A percentile compares a stretch with the other conserved stretches of the same genome.
Conservation (phyloP, 1,140 invertebrate species). For the Zaprionus vittiger region DNA sequence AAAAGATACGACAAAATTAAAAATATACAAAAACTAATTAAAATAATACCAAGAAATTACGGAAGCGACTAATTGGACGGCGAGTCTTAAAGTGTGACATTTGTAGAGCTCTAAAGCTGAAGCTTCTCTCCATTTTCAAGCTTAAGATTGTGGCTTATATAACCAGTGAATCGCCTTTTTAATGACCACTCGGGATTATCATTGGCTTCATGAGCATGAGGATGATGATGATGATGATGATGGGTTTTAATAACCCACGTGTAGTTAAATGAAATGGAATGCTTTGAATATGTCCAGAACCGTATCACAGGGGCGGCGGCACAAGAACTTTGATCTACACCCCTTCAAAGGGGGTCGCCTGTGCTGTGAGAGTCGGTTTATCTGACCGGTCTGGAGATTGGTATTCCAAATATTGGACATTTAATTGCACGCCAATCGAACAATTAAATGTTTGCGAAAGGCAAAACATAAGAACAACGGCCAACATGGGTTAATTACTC, state of each 20-base stretch:
- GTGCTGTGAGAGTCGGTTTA: slow-evolving; percentile 15
- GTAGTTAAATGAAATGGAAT: slow-evolving; percentile 41
- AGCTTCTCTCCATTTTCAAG: background rate
- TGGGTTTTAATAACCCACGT: slow-evolving; percentile 64
- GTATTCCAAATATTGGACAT: slow-evolving; percentile 75
- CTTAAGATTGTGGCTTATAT: slow-evolving; percentile 51
- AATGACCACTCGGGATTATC: background rate
- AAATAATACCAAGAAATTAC: slow-evolving; percentile 82
- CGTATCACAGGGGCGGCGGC: slow-evolving; percentile 54
- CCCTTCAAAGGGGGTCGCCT: background rate
- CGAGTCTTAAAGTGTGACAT: slow-evolving; percentile 63
- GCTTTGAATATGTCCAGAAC: slow-evolving; percentile 75
- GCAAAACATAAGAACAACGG: slow-evolving; percentile 46
- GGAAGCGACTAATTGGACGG: slow-evolving; percentile 74
- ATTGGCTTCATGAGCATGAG: background rate
- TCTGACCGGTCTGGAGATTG: slow-evolving; percentile 31
- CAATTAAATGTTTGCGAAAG: slow-evolving; percentile 80
- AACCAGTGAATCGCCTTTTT: slow-evolving; percentile 42
- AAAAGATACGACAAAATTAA: slow-evolving; percentile 4
- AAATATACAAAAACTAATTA: slow-evolving; percentile 62
- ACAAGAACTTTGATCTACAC: slow-evolving; percentile 61
- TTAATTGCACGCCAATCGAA: slow-evolving; percentile 71
- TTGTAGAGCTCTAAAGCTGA: slow-evolving; percentile 44
- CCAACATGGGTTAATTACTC: slow-evolving; percentile 77
- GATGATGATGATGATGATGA: slow-evolving; percentile 26